Evolutionary conservation across 2,888 invertebrate species (phyloP), one percentile per base, ranked within the genome.

Genomic region (Brachycybe producta): DNA sequence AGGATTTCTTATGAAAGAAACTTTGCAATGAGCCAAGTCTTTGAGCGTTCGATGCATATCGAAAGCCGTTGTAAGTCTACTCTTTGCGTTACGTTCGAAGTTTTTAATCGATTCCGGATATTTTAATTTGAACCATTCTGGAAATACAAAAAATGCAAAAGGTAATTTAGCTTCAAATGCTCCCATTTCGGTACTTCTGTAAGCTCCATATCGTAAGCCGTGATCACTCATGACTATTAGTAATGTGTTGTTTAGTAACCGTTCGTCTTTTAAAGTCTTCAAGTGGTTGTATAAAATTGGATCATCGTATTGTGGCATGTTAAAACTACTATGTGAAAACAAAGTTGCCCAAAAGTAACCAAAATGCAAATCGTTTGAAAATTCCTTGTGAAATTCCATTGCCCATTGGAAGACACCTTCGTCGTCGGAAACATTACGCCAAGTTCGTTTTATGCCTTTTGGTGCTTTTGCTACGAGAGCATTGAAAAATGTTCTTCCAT

Each of bases 291-390:
- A 63, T 59, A 82, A 78, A 41, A 73, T 69, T 0, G 74, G 69
- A 61, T 92, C 91, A 54, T 84, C 82, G 24, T 79, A 64, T 60
- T 75, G 75, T 0, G 87, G 82, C 61, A 80, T 79, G 63, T 86
- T 87, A 44, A 90, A 72, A 61, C 75, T 79, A 62, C 91, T 90
- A 63, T 92, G 91, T 3, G 84, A 82, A 59, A 90, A 70, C 48
- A 84, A 79, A 1, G 80, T 78, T 53, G 82, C 76, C 85, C 90
- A 91, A 61, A 84, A 80, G 59, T 91, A 82, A 0, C 80, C 83
- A 65, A 90, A 90, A 61, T 81, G 78, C n/a, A 75, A 74, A 5
- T 75, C 73, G 0, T 69, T 62, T 47, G 68, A 69, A 63, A 84
- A 75, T 3, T 70, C 70, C 0, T 67, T 67, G 0, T 78, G 73